Percentiles rank a stretch among this genome's conserved stretches.
Evolutionary conservation across 2,113 vertebrate genomes (phyloP).

Genomic region (Baryphthengus martii): DNA sequence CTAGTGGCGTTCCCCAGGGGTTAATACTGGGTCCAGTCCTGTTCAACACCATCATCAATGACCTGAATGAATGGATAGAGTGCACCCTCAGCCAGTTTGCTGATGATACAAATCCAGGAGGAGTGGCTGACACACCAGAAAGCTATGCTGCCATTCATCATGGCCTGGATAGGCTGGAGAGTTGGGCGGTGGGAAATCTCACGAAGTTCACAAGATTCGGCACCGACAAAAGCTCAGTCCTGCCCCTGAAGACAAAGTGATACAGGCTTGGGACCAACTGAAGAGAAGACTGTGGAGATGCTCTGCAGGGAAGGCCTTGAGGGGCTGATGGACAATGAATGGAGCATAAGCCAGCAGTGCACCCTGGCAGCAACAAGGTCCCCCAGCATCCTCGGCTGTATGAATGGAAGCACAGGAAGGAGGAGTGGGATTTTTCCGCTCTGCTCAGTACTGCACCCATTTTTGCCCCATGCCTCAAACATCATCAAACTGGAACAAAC

Average conservation of each 20-base stretch:
- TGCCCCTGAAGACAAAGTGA: not conserved
- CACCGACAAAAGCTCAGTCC: not conserved
- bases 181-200: too few species aligned
- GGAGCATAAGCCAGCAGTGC: rapidly evolving
- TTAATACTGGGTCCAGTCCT: too few species aligned
- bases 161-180: too few species aligned
- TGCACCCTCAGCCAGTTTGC: too few species aligned
- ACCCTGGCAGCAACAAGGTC: not conserved
- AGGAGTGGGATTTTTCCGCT: not conserved
- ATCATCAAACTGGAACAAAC: not conserved
- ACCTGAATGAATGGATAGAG: too few species aligned
- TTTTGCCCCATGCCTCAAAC: not conserved
- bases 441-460: not conserved
- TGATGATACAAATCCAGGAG: too few species aligned
- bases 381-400: too few species aligned
- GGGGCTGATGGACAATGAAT: not conserved
- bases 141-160: too few species aligned
- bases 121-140: too few species aligned
- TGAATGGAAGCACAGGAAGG: not conserved
- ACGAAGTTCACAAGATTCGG: not conserved
- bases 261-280: too few species aligned
- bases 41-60: too few species aligned
- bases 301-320: not conserved
- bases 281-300: not conserved
- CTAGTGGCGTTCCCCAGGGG: too few species aligned